phyloP scores from a whole-genome alignment of 2,888 invertebrate species.

The Hydrotaea diabolus region DNA sequence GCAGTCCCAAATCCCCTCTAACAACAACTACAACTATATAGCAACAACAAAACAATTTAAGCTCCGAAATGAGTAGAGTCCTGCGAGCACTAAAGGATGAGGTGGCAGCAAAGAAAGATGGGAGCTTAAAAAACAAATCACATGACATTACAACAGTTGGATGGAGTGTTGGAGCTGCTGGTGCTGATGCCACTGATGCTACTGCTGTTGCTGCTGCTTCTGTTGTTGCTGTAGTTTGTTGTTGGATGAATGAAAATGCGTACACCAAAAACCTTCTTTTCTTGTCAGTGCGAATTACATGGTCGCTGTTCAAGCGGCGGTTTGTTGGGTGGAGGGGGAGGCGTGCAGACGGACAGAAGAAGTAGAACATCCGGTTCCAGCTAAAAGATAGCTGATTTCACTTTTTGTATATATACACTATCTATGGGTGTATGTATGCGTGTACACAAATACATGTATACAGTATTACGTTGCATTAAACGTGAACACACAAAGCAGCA shows the following conservation, averaged over 20 bases:
- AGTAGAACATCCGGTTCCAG: slow-evolving; percentile 16
- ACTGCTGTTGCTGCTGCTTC: not conserved
- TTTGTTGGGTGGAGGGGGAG: not conserved
- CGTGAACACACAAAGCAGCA: slow-evolving; percentile 9
- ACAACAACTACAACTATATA: slow-evolving; percentile 5
- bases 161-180: not conserved
- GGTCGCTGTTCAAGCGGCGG: not conserved
- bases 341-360: not conserved
- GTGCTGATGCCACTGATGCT: not conserved
- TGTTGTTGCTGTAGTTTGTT: not conserved
- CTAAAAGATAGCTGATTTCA: slow-evolving; percentile 15
- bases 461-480: slow-evolving; percentile 25
- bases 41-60: not conserved
- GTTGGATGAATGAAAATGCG: slow-evolving; percentile 8
- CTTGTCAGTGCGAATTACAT: not conserved
- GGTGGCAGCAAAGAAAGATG: not conserved
- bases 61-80: no score
- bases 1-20: not conserved
- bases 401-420: not conserved
- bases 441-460: not conserved
- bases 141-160: slow-evolving; percentile 26
- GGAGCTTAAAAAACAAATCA: slow-evolving; percentile 35
- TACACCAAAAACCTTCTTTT: slow-evolving; percentile 18
- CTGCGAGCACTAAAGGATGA: not conserved
- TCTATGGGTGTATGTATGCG: not conserved